Base-by-base conservation (phyloP, 2,113 vertebrate genomes). In the Varanus salvator region DNA sequence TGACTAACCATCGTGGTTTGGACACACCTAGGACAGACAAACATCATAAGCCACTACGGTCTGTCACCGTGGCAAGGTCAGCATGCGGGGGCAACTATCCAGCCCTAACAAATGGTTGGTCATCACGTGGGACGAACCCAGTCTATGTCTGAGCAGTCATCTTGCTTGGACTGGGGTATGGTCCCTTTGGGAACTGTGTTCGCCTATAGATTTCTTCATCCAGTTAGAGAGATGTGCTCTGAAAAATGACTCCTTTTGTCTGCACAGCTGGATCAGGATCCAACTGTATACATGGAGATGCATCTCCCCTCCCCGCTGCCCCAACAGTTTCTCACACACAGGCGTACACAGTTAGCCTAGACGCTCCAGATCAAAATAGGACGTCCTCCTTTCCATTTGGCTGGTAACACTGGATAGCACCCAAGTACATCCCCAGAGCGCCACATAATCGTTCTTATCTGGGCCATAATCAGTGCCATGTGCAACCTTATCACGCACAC, bases 381-480 rank as follows among this genome's bases (percentile, higher is more conserved):
- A 48, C 86, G 86, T 83, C 57, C 71, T 92, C 93, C 85, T 78
- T 84, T 91, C 95, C 95, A 95, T 89, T 91, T 94, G 92, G 90
- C 93, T 90, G 71, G 89, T 88, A 95, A 91, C 89, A 87, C 72
- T 96, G 96, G 94, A 96, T 80, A 89, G 80, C 84, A 91, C 87
- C 85, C 93, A 94, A 93, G 75, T 85, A 14, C 80, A 25, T 88
- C 93, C 89, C 92, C 85, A 87, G 92, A 91, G 93, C 92, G 87
- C 92, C 92, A 72, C 91, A 91, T 93, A 90, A 95, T 95, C 81
- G 86, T 81, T 96, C 89, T 96, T 96, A 96, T 94, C 92, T 93
- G 86, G 89, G 87, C 87, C 93, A 91, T 90, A 94, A 95, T 92
- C 87, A 89, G 76, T 77, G 88, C 94, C 93, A 89, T 90, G 92